Conservation (phyloP, 2,113 vertebrate genomes). For the Myodes glareolus region DNA sequence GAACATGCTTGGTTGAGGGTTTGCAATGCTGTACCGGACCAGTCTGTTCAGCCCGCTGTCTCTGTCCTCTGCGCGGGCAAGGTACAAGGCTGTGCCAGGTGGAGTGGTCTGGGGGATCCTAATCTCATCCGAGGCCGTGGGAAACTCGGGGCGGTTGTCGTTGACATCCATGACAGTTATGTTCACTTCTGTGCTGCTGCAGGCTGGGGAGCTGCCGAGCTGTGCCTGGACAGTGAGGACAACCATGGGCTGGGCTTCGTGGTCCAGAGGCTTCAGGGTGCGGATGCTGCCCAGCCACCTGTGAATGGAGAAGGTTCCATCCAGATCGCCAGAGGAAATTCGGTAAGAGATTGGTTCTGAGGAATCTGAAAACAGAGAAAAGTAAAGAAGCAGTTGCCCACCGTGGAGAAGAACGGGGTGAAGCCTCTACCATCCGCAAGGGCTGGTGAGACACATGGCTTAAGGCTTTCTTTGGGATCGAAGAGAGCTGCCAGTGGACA, state of each 20-base stretch:
- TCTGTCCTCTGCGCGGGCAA: slow-evolving; percentile 92
- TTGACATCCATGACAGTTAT: slow-evolving; percentile 91
- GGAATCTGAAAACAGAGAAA: slow-evolving; percentile 84
- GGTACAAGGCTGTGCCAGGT: slow-evolving; percentile 90
- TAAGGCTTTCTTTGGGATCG: background rate
- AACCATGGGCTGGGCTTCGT: slow-evolving; percentile 87
- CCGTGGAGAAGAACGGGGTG: background rate
- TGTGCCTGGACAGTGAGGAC: slow-evolving; percentile 91
- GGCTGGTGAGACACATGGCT: background rate
- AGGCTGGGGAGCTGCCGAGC: slow-evolving; percentile 82
- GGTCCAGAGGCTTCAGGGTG: slow-evolving; percentile 88
- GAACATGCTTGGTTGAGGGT: slow-evolving; percentile 82
- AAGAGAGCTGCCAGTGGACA: background rate
- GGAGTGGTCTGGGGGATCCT: slow-evolving; percentile 84
- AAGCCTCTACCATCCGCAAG: background rate
- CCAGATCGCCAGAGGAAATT: slow-evolving; percentile 92
- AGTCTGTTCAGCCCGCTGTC: slow-evolving; percentile 91
- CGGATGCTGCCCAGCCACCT: slow-evolving; percentile 89
- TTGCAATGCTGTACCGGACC: slow-evolving; percentile 87
- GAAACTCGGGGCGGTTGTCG: slow-evolving; percentile 91
- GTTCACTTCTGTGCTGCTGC: slow-evolving; percentile 92
- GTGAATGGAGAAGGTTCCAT: slow-evolving; percentile 89
- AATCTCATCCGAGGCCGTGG: slow-evolving; percentile 82
- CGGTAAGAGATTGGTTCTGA: slow-evolving; percentile 88
- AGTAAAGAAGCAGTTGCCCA: background rate